A percentile compares a stretch with the other conserved stretches of the same genome.
phyloP scores from a whole-genome alignment of 1,140 invertebrate species.

The Ips nitidus region DNA sequence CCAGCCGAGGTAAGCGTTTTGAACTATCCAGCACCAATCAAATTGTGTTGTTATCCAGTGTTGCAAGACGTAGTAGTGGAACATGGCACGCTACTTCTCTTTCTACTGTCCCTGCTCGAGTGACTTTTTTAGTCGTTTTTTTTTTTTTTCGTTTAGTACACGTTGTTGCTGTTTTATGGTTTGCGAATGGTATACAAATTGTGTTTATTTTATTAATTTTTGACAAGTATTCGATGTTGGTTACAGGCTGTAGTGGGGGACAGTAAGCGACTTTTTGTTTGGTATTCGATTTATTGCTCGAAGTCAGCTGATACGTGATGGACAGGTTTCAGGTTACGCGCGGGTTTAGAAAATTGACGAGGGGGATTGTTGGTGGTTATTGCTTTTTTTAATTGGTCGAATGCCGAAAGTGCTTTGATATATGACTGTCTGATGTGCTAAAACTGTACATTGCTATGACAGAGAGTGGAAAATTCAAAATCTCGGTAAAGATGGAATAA shows the following conservation, averaged over 20 bases:
- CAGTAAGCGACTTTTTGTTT: slow-evolving; percentile 1
- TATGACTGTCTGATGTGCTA: too few species aligned
- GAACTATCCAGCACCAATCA: neutral
- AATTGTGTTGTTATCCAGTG: slow-evolving; percentile 17
- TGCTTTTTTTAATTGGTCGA: too few species aligned
- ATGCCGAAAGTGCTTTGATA: too few species aligned
- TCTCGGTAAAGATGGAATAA: too few species aligned
- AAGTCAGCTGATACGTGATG: too few species aligned
- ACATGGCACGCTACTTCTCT: slow-evolving; percentile 36
- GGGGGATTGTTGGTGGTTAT: too few species aligned
- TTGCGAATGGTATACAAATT: slow-evolving; percentile 27
- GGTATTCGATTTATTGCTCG: too few species aligned
- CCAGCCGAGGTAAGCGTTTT: slow-evolving; percentile 69
- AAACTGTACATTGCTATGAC: too few species aligned
- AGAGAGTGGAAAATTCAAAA: too few species aligned
- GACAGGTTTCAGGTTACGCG: too few species aligned
- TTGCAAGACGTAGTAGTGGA: slow-evolving; percentile 25
- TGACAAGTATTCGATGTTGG: slow-evolving; percentile 11
- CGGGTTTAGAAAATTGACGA: too few species aligned
- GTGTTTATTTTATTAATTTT: too few species aligned
- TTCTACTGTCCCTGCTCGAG: slow-evolving; percentile 24
- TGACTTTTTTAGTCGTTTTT: neutral
- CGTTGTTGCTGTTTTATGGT: neutral
- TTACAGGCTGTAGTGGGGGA: slow-evolving; percentile 24
- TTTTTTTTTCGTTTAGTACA: neutral